Evolutionary conservation across 2,888 invertebrate genomes (phyloP).

Genomic region (Oligia strigilis): DNA sequence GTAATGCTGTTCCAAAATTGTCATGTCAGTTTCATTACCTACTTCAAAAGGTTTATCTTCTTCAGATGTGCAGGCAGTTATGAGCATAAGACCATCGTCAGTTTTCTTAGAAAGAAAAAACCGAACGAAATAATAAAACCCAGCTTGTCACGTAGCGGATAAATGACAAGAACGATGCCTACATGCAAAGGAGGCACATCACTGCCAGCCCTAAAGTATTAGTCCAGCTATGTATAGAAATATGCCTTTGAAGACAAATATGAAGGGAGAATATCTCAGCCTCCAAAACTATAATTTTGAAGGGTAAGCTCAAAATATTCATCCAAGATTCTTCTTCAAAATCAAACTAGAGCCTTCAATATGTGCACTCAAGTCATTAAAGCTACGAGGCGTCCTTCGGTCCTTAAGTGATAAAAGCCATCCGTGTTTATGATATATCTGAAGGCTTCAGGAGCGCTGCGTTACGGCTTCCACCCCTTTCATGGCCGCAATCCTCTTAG

Average conservation of each 20-base stretch:
- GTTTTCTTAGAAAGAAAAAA: conserved; percentile 15
- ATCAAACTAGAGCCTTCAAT: conserved; percentile 53
- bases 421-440: conserved; percentile 72
- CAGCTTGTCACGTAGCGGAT: conserved; percentile 34
- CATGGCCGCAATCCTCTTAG: conserved; percentile 68
- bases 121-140: conserved; percentile 27
- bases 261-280: conserved; percentile 10
- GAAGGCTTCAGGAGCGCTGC: conserved; percentile 64
- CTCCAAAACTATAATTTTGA: conserved; percentile 30
- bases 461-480: conserved; percentile 65
- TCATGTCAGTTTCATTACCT: not conserved
- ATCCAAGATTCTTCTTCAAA: conserved; percentile 27
- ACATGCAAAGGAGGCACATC: conserved; percentile 29
- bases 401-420: conserved; percentile 70
- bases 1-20: not conserved
- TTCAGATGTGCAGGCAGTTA: conserved; percentile 3
- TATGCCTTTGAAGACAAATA: conserved; percentile 29
- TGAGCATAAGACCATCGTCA: not conserved
- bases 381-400: conserved; percentile 47
- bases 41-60: not conserved
- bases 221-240: conserved; percentile 28
- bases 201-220: conserved; percentile 11
- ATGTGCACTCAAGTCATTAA: conserved; percentile 64
- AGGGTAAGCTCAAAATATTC: conserved; percentile 38
- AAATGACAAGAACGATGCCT: conserved; percentile 45